Base-by-base conservation (phyloP, 2,888 invertebrate species). In the Gerosis bhagava region DNA sequence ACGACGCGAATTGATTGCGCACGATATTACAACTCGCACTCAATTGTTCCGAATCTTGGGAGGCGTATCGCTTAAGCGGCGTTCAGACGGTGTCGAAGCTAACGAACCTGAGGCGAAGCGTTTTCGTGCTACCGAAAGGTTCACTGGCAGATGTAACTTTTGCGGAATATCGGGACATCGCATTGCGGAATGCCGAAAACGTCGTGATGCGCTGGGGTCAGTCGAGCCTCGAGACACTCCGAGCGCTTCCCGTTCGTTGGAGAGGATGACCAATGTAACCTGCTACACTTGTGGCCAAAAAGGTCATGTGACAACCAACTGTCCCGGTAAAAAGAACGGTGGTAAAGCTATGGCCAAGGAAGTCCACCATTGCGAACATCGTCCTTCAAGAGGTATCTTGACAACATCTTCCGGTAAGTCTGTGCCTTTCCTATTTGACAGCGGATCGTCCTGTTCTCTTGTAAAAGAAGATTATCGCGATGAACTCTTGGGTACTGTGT, bases 361-460 rank as follows among this genome's bases (percentile, higher is more conserved):
- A 13, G 37, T 28, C 16, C 32, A 32, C 10, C 8, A 11, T 17
- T 32, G 32, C 7, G 36, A 29, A 17, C 31, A 24, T 17, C 32
- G 32, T 7, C 12, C 31, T 15, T 29, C 45, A 7, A 45, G 45
- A 16, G 24, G 45, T 29, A 31, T 29, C 1, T 12, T 45, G 24
- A 11, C 6, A 32, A 37, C 45, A 37, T 37, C 31, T 15, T 37
- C 45, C 11, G 45, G 45, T 45, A 31, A 44, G 44, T 10, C 28
- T 8, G 29, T 45, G 6, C 24, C 36, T 13, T 45, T n/a, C n/a
- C n/a, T n/a, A n/a, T n/a, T n/a, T n/a, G n/a, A n/a, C n/a, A n/a
- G n/a, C n/a, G n/a, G n/a, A 32, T 16, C 32, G 6, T 32, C 32
- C 10, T 61, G 61, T 24, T 63, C 61, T 3, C 34, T 59, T 2